A percentile compares a stretch with the other conserved stretches of the same genome.
phyloP scores from a whole-genome alignment of 2,888 invertebrate genomes.

The Drosophila sordidapex region DNA sequence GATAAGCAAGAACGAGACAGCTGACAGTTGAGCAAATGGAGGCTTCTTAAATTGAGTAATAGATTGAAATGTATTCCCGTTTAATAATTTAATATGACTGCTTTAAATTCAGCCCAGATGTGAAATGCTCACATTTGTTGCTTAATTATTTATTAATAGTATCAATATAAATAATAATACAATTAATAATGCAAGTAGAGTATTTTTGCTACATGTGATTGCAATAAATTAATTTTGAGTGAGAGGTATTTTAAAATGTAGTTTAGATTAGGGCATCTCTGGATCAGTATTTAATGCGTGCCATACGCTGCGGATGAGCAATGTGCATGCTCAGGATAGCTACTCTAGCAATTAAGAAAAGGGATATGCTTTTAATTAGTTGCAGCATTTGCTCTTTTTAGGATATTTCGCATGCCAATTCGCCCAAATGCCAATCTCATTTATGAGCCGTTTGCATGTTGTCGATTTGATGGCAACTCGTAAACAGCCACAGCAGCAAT shows the following conservation, averaged over 20 bases:
- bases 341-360: not conserved
- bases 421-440: slow-evolving; percentile 25
- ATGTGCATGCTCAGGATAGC: not conserved
- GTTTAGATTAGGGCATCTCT: not conserved
- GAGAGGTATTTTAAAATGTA: not conserved
- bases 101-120: not conserved
- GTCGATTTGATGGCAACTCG: slow-evolving; percentile 53
- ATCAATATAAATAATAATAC: not conserved
- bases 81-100: not conserved
- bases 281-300: not conserved
- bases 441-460: slow-evolving; percentile 60
- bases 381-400: slow-evolving; percentile 1
- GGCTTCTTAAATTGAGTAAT: slow-evolving; percentile 16
- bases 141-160: not conserved
- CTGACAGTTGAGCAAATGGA: not conserved
- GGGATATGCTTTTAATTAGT: slow-evolving; percentile 42
- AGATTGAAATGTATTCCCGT: not conserved
- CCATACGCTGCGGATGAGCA: not conserved
- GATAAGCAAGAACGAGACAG: slow-evolving; percentile 18
- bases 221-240: not conserved
- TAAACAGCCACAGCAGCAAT: slow-evolving; percentile 23
- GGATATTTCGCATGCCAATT: slow-evolving; percentile 1
- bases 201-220: not conserved
- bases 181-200: accelerated
- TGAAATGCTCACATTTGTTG: not conserved